Evolutionary conservation across 1,140 invertebrate genomes (phyloP).

Genomic region (Arion vulgaris): DNA sequence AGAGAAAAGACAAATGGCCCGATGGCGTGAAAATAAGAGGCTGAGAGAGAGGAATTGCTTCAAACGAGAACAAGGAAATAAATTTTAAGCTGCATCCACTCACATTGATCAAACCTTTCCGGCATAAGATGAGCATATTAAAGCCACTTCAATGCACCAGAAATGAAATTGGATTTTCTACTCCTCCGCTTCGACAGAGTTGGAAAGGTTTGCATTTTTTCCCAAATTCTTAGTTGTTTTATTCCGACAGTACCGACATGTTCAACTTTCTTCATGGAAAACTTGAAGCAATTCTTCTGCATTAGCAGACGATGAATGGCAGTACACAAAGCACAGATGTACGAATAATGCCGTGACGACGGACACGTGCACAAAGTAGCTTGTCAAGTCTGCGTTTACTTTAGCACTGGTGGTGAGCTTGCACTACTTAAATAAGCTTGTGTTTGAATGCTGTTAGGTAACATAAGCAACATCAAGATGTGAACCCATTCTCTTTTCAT

Average conservation of each 20-base stretch:
- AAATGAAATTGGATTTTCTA: conserved; percentile 32
- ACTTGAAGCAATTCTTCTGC: background rate
- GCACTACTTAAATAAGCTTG: too few relatives aligned
- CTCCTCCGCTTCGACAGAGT: background rate
- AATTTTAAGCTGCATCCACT: conserved; percentile 19
- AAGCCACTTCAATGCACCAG: conserved; percentile 18
- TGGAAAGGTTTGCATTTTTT: background rate
- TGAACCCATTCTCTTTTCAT: too few relatives aligned
- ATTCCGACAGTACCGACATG: background rate
- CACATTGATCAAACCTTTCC: conserved; percentile 17
- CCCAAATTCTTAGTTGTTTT: background rate
- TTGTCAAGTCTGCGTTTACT: too few relatives aligned
- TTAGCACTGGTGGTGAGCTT: too few relatives aligned
- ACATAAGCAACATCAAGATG: too few relatives aligned
- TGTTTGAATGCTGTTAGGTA: too few relatives aligned
- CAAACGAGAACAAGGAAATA: conserved; percentile 5
- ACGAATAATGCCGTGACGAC: background rate
- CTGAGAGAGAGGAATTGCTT: background rate
- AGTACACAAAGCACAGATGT: background rate
- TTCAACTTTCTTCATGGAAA: background rate
- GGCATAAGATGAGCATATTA: conserved; percentile 28
- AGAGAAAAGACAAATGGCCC: background rate
- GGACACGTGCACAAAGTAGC: too few relatives aligned
- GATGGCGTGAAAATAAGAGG: background rate
- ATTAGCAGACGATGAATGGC: background rate